Percentiles rank a stretch among this genome's conserved stretches.
Evolutionary conservation across 2,888 invertebrate genomes (phyloP).

Genomic region (Caenorhabditis plicata): DNA sequence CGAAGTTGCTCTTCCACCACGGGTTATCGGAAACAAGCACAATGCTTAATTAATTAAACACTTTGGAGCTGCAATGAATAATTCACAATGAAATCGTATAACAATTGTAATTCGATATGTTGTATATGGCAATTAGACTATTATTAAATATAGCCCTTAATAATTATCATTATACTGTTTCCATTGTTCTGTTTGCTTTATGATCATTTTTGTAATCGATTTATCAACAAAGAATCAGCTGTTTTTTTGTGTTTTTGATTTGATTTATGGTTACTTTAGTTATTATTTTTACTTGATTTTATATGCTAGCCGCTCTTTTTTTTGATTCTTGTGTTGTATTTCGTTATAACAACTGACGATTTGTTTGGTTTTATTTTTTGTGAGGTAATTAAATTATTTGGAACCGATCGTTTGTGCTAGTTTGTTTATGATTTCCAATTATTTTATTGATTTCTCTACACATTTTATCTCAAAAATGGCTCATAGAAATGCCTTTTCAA

Average conservation of each 20-base stretch:
- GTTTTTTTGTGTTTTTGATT: background rate
- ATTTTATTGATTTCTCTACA: no score
- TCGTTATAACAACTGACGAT: no score
- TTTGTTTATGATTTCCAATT: no score
- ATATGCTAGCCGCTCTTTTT: background rate
- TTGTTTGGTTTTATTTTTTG: no score
- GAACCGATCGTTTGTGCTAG: no score
- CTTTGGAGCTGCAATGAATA: background rate
- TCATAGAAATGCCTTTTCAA: no score
- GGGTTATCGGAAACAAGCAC: conserved; percentile 19
- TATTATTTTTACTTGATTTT: background rate
- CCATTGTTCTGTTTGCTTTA: background rate
- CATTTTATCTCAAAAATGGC: no score
- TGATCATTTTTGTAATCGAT: background rate
- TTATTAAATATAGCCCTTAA: no score
- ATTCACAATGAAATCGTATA: background rate
- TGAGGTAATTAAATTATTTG: no score
- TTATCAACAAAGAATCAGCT: background rate
- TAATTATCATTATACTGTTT: no score
- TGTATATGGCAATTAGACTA: no score
- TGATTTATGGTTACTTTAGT: background rate
- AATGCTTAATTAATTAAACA: background rate
- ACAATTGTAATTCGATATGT: background rate
- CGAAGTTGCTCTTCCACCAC: conserved; percentile 29
- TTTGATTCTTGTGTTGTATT: no score